A percentile compares a stretch with the other conserved stretches of the same genome.
phyloP scores from a whole-genome alignment of 92 coral and sea anemone genomes.

The Galaxea fascicularis region DNA sequence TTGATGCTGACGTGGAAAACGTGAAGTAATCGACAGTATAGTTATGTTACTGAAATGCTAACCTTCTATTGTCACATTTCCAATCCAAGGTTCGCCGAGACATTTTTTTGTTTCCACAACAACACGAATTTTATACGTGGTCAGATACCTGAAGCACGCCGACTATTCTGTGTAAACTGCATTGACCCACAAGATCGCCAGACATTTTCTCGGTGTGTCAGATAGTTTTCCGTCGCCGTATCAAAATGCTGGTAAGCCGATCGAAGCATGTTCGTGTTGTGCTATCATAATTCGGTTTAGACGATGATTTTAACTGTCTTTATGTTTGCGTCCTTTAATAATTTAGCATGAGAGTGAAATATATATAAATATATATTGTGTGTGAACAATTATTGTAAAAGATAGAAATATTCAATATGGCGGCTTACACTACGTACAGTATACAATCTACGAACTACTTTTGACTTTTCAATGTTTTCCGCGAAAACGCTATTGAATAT shows the following conservation, averaged over 20 bases:
- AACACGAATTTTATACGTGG: no score
- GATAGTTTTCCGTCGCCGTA: not conserved
- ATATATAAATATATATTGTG: not conserved
- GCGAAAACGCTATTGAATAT: not conserved
- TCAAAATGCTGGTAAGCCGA: not conserved
- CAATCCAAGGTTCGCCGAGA: no score
- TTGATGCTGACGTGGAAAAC: no score
- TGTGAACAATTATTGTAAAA: not conserved
- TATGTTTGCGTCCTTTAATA: conserved; percentile 3
- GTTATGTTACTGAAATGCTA: no score
- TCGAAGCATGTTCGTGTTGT: not conserved
- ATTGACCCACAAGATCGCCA: not conserved
- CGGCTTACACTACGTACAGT: no score
- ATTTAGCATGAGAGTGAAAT: not conserved
- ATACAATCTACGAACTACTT: not conserved
- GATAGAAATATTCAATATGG: not conserved
- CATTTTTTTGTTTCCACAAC: no score
- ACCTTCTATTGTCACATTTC: no score
- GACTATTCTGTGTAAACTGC: no score
- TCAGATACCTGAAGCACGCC: no score
- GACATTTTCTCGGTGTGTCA: not conserved
- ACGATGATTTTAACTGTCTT: not conserved
- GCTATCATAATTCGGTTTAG: not conserved
- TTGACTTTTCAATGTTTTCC: not conserved
- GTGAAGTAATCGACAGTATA: no score